Percentiles rank a stretch among this genome's conserved stretches.
Evolutionary conservation across 2,888 invertebrate genomes (phyloP).

Genomic region (Notodonta ziczac): DNA sequence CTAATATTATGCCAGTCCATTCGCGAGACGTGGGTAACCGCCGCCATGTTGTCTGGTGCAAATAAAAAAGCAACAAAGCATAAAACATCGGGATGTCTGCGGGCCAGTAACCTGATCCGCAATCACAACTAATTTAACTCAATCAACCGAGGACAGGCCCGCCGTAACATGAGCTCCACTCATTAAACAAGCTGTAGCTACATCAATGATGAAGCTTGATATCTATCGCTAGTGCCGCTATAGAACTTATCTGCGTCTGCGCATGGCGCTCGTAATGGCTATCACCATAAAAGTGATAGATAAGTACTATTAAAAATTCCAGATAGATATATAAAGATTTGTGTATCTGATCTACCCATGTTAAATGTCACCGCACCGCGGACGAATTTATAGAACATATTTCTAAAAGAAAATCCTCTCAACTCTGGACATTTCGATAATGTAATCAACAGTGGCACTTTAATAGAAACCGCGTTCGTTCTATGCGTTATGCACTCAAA

Average conservation of each 20-base stretch:
- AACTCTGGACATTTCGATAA: too few relatives aligned
- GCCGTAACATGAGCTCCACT: constrained; percentile 35
- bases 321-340: too few relatives aligned
- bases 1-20: constrained; percentile 32
- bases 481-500: constrained; percentile 17
- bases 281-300: too few relatives aligned
- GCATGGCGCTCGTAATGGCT: too few relatives aligned
- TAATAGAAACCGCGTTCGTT: constrained; percentile 21
- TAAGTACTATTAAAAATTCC: too few relatives aligned
- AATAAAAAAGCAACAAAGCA: constrained; percentile 39
- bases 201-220: constrained; percentile 33
- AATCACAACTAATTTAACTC: constrained; percentile 72
- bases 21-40: constrained; percentile 14
- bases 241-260: constrained; percentile 20
- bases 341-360: too few relatives aligned
- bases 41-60: constrained; percentile 49
- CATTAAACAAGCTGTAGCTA: constrained; percentile 35
- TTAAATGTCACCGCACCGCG: too few relatives aligned
- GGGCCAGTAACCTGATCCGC: constrained; percentile 62
- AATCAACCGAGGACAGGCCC: constrained; percentile 55
- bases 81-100: constrained; percentile 50
- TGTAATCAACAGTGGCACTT: constrained; percentile 13
- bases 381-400: too few relatives aligned
- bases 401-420: too few relatives aligned
- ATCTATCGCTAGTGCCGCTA: constrained; percentile 34